phyloP scores from a whole-genome alignment of 2,888 invertebrate species.

The Caenorhabditis virilis region DNA sequence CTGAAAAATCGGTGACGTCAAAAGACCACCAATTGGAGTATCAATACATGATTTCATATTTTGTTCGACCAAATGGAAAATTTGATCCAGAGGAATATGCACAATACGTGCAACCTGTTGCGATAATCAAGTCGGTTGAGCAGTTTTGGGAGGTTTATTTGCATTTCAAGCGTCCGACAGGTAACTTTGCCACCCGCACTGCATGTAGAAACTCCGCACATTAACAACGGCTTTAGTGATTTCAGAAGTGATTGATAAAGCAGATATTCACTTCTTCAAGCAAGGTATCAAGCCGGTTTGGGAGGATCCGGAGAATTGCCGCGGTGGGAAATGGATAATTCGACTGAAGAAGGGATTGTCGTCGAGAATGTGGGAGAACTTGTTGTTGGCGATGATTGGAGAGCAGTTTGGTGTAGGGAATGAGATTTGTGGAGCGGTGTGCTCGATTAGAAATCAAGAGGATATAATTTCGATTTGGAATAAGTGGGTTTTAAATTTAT shows the following conservation, averaged over 20 bases:
- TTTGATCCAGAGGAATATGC: constrained; percentile 66
- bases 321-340: constrained; percentile 97
- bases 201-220: no score
- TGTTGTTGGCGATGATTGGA: constrained; percentile 95
- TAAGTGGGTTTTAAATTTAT: constrained; percentile 16
- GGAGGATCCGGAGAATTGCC: constrained; percentile 95
- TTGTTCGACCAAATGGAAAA: constrained; percentile 62
- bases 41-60: constrained; percentile 63
- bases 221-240: no score
- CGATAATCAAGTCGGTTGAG: constrained; percentile 75
- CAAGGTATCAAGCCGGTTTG: constrained; percentile 98
- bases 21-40: constrained; percentile 56
- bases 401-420: constrained; percentile 73
- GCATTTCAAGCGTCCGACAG: constrained; percentile 37
- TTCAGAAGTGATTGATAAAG: constrained; percentile 80
- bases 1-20: constrained; percentile 6
- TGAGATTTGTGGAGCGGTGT: constrained; percentile 96
- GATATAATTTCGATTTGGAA: constrained; percentile 63
- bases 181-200: no score
- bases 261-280: constrained; percentile 95
- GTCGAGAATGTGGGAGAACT: constrained; percentile 87
- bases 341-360: constrained; percentile 77
- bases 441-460: constrained; percentile 88
- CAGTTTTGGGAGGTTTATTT: constrained; percentile 97
- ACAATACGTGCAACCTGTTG: constrained; percentile 53